phyloP scores from a whole-genome alignment of 2,113 vertebrate genomes.

The Chaenogobius annularis region DNA sequence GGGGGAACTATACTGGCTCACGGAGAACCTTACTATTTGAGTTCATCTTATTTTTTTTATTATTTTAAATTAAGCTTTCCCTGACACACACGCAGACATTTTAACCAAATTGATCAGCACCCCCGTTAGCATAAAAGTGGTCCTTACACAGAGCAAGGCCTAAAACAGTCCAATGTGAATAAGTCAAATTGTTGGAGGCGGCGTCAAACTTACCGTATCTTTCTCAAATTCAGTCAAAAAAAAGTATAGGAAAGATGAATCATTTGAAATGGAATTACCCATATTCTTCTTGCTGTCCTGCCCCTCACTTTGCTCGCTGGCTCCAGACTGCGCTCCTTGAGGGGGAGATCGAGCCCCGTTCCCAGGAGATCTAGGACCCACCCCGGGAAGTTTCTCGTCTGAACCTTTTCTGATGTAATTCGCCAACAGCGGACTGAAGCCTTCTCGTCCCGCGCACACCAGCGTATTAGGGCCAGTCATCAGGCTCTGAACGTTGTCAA shows the following conservation, averaged over 20 bases:
- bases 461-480: constrained; percentile 79
- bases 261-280: constrained; percentile 31
- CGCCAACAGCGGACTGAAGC: constrained; percentile 76
- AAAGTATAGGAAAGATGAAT: background rate
- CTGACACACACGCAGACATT: background rate
- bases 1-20: too few relatives aligned
- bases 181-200: background rate
- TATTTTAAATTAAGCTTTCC: too few relatives aligned
- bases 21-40: too few relatives aligned
- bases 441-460: constrained; percentile 84
- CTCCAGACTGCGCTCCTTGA: constrained; percentile 61
- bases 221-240: background rate
- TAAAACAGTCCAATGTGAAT: background rate
- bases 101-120: background rate
- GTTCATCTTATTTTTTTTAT: too few relatives aligned
- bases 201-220: background rate
- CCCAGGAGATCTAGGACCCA: constrained; percentile 64
- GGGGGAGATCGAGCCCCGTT: constrained; percentile 60
- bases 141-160: background rate
- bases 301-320: constrained; percentile 71
- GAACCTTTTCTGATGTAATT: constrained; percentile 77
- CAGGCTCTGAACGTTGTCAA: constrained; percentile 84
- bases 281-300: constrained; percentile 75
- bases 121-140: background rate
- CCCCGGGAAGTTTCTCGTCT: constrained; percentile 75